Conservation (phyloP, 2,113 vertebrate species). For the Donacobius atricapilla region DNA sequence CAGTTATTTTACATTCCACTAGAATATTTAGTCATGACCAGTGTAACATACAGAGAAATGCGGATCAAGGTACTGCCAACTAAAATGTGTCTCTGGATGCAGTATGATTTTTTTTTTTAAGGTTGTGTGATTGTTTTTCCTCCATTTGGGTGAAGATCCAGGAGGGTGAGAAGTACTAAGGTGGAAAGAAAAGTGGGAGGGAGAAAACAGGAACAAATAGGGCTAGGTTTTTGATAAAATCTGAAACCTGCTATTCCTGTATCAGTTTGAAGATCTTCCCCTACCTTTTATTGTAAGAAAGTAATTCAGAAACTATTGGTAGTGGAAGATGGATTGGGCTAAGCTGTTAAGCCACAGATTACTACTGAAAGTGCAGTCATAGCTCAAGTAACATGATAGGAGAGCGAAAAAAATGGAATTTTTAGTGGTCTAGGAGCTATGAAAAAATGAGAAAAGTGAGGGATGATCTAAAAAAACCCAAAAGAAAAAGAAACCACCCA, state of each 20-base stretch:
- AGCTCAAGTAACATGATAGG: background rate
- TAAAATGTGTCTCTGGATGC: background rate
- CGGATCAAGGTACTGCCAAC: background rate
- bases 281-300: background rate
- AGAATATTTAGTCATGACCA: slow-evolving; percentile 8
- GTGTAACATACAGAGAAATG: background rate
- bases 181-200: background rate
- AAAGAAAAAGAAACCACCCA: background rate
- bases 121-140: background rate
- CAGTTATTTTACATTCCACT: background rate
- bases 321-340: background rate
- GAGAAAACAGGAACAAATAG: background rate
- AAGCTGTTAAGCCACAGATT: background rate
- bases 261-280: background rate
- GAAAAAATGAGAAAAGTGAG: background rate
- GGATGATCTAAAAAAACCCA: background rate
- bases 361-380: background rate
- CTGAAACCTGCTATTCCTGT: background rate
- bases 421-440: background rate
- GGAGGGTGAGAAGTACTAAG: background rate
- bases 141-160: background rate
- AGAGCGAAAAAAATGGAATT: background rate
- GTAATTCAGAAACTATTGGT: background rate
- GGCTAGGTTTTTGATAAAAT: background rate
- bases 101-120: background rate